Base-by-base conservation (phyloP, 2,797 vertebrate genomes). In the Coracias cyanogaster region DNA sequence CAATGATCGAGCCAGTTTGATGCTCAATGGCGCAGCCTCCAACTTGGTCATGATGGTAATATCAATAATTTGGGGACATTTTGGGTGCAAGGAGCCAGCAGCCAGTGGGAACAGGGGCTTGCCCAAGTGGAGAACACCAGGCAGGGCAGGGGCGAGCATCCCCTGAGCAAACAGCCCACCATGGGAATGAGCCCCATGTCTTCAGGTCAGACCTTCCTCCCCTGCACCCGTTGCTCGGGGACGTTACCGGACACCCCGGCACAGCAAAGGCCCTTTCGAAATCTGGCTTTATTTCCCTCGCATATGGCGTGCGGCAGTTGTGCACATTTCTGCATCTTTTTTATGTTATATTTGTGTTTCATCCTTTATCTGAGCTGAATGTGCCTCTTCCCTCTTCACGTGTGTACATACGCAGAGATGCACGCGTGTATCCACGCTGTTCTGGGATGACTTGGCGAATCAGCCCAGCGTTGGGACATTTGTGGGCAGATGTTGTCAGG, bases 61-160 rank as follows among this genome's bases (percentile, higher is more conserved):
- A 69, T 48, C 22, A 6, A 3, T 37, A 26, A 49, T 62, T 46
- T 22, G 1, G 25, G 66, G 45, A 19, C 9, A 21, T 73, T 87
- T 24, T 37, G 48, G 60, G 22, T 1, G 2, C 0, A 0, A 12
- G 55, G 72, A 35, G 17, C 15, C 14, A 49, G 35, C 21, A 65
- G 48, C 25, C 8, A 2, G 8, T 2, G 39, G 22, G 29, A 83
- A 6, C 10, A 24, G 48, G 0, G 16, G 26, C 5, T 48, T 8
- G 54, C 15, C 29, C 26, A 10, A 3, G 14, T 54, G 54, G 13
- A 0, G 1, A 62, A 3, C 2, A 2, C 21, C 22, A 22, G 31
- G 33, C 65, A 52, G 21, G 41, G 29, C 35, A 15, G 2, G 14
- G 62, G 15, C 1, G 15, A 64, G 13, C 15, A 16, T 43, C 41